Evolutionary conservation across 2,888 invertebrate genomes (phyloP), one percentile per base, ranked within the genome.

Genomic region (Amiota mariae): DNA sequence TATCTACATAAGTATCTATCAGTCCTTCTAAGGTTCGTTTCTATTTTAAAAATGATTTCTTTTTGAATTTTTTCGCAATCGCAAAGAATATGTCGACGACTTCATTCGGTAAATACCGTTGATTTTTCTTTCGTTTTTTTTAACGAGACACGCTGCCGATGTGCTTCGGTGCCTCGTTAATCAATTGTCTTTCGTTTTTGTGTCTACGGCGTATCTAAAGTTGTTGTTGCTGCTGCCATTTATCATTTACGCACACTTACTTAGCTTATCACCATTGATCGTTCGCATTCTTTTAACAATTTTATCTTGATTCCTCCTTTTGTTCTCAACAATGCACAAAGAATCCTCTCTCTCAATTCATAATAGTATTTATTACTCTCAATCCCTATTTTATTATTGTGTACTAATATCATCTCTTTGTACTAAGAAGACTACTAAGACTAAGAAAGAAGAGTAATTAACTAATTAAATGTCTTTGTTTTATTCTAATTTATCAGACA

Each of bases 11-110:
- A 46, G 59, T 73, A 75, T 76, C 79, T 77, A 81, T 56, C 89
- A 86, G 86, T 89, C 89, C 89, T 89, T 89, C 89, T 89, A 89
- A 88, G 89, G 89, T 89, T 89, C 87, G 89, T 88, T 88, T 88
- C 89, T 89, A 89, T 89, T 89, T 88, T 84, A 84, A 87, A 87
- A 86, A 36, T 36, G 36, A 36, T 36, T 36, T 36, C 36, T 36
- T 36, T 36, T 36, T 36, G 2, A 36, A 36, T 36, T 36, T 36
- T 36, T 36, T 36, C 36, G 85, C 79, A 80, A 75, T 79, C 75
- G 79, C 84, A 78, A 71, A 57, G 71, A 20, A 36, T 71, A n/a
- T 70, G 72, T 57, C 24, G 75, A 73, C 72, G 71, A 67, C 72
- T 63, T 68, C 68, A 71, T 70, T 76, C 71, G 64, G 67, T 64